Base-by-base conservation (phyloP, 2,113 vertebrate genomes). In the Alligator mississippiensis region DNA sequence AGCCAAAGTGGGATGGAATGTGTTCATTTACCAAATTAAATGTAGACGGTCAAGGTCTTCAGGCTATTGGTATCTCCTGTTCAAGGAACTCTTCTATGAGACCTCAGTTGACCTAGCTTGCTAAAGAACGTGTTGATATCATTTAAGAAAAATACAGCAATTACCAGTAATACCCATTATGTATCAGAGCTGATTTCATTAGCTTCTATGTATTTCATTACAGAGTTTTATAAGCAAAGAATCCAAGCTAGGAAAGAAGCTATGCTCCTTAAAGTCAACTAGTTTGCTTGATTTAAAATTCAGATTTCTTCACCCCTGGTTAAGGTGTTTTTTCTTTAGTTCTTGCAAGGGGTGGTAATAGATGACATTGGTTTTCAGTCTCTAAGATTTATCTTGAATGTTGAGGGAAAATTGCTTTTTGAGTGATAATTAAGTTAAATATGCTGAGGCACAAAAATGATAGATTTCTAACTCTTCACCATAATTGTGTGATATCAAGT, bases 21-120 rank as follows among this genome's bases (percentile, higher is more conserved):
- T 66, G 21, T 91, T 12, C 13, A 47, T 88, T n/a, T 87, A 62
- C 54, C 90, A 68, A 38, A 80, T 72, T 91, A 54, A 93, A 97
- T 90, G 38, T 82, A 94, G 88, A 72, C 77, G 87, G 85, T 70
- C 85, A 87, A 66, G 74, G 62, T 86, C 9, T 88, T 76, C 94
- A n/a, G 88, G 27, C 64, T 62, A 38, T 80, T 93, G 63, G 90
- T 88, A 80, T 94, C 89, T 97, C 90, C 95, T 74, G 93, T 97
- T 95, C 17, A 90, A 95, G 47, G 79, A 54, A 64, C 28, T 85
- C 47, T 88, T 96, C 82, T 94, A 72, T 96, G 82, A 12, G 13
- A 92, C 5, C 18, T 13, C 5, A 9, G 84, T 95, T 94, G 93
- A 85, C 75, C 18, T 74, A 74, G 13, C 18, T 86, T 92, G 79